Percentiles rank a stretch among this genome's conserved stretches.
phyloP scores from a whole-genome alignment of 1,140 invertebrate genomes.

The Cheumatopsyche charites region DNA sequence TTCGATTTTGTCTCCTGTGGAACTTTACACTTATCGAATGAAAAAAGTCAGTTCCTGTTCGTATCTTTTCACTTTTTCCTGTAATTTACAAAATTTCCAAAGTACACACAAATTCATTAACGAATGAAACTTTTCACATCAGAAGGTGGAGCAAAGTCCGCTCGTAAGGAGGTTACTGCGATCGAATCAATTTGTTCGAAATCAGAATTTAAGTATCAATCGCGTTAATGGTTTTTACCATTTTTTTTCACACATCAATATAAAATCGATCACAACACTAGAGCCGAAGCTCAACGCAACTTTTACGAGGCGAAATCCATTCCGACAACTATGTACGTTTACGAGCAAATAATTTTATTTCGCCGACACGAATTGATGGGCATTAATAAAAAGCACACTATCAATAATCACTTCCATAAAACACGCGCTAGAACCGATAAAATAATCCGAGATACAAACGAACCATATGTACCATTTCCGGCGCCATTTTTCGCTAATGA shows the following conservation, averaged over 20 bases:
- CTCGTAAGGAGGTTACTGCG: background rate
- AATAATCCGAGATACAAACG: background rate
- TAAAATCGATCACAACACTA: background rate
- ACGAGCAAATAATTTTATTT: too few species aligned
- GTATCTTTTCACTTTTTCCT: too few species aligned
- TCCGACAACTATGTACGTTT: too few species aligned
- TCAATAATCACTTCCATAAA: too few species aligned
- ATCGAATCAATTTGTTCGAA: constrained; percentile 1
- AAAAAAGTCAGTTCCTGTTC: too few species aligned
- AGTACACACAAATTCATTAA: background rate
- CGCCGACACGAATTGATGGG: too few species aligned
- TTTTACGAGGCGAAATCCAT: too few species aligned
- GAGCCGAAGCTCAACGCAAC: background rate
- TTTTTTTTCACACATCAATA: background rate
- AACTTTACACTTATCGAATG: too few species aligned
- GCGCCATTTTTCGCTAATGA: background rate
- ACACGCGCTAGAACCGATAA: too few species aligned
- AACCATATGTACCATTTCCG: background rate
- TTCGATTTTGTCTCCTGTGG: too few species aligned
- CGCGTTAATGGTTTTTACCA: background rate
- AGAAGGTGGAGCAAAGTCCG: background rate
- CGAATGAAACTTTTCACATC: background rate
- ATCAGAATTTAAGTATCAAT: background rate
- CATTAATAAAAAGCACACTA: too few species aligned
- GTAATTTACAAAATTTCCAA: too few species aligned